Conservation (phyloP, 2,888 invertebrate species). For the Heliconius ismenius region DNA sequence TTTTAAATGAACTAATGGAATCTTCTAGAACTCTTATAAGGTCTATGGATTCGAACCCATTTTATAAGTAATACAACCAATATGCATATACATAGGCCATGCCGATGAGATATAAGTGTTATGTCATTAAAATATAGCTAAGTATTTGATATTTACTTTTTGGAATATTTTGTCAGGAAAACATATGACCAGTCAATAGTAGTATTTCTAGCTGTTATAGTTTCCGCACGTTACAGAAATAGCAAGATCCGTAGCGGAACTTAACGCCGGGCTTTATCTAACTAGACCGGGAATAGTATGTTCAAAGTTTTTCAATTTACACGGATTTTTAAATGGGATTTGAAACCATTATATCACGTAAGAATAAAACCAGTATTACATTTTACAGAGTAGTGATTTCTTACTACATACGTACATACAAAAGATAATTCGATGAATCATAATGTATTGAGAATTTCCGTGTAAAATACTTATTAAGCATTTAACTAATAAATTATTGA, state of each 20-base stretch:
- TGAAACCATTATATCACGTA: too few relatives aligned
- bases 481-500: slow-evolving; percentile 2
- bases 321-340: neutral
- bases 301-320: neutral
- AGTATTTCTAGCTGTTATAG: neutral
- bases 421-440: neutral
- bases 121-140: too few relatives aligned
- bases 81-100: too few relatives aligned
- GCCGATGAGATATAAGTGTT: too few relatives aligned
- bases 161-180: too few relatives aligned
- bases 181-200: neutral
- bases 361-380: neutral
- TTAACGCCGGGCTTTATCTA: neutral
- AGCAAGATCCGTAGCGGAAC: neutral
- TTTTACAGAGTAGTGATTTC: neutral
- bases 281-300: neutral
- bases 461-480: neutral
- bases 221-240: neutral
- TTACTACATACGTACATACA: neutral
- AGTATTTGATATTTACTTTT: too few relatives aligned
- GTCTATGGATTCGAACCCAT: neutral
- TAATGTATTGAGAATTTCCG: slow-evolving; percentile 6
- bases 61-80: neutral
- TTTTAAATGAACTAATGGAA: neutral
- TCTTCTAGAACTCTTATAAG: neutral